Conservation (phyloP, 2,113 vertebrate species). For the Myotis davidii region DNA sequence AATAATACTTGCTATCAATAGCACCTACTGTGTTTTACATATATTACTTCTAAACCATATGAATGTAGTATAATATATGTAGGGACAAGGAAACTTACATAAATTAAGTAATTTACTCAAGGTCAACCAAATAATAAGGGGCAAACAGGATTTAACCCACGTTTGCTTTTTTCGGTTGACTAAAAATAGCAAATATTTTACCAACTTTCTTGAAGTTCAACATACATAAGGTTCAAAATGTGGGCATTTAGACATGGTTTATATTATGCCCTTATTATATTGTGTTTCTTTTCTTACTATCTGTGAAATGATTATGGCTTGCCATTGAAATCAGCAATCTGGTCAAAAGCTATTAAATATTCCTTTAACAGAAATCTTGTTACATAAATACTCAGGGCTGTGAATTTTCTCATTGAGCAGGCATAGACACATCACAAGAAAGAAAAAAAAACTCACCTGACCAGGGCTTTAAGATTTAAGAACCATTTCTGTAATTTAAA, state of each 20-base stretch:
- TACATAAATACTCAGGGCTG: constrained; percentile 42
- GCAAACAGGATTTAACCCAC: neutral
- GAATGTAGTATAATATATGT: neutral
- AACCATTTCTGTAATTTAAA: constrained; percentile 80
- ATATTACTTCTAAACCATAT: neutral
- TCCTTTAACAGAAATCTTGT: constrained; percentile 61
- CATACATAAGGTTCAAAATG: neutral
- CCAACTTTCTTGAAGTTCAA: constrained; percentile 31
- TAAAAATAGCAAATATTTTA: constrained; percentile 5
- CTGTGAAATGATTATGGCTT: constrained; percentile 57
- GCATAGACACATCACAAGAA: constrained; percentile 46
- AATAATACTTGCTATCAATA: neutral
- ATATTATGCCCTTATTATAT: neutral
- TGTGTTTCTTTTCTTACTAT: constrained; percentile 37
- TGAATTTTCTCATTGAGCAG: constrained; percentile 70
- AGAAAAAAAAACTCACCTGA: constrained; percentile 68
- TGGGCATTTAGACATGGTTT: constrained; percentile 13
- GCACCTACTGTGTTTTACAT: neutral
- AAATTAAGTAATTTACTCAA: neutral
- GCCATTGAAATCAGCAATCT: constrained; percentile 52
- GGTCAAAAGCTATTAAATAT: constrained; percentile 45
- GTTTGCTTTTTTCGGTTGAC: neutral
- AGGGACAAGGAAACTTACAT: neutral
- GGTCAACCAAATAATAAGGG: neutral
- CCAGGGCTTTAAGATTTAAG: constrained; percentile 73